Evolutionary conservation across 2,797 vertebrate genomes (phyloP), one percentile per base, ranked within the genome.

Genomic region (Ctenosaura bakeri): DNA sequence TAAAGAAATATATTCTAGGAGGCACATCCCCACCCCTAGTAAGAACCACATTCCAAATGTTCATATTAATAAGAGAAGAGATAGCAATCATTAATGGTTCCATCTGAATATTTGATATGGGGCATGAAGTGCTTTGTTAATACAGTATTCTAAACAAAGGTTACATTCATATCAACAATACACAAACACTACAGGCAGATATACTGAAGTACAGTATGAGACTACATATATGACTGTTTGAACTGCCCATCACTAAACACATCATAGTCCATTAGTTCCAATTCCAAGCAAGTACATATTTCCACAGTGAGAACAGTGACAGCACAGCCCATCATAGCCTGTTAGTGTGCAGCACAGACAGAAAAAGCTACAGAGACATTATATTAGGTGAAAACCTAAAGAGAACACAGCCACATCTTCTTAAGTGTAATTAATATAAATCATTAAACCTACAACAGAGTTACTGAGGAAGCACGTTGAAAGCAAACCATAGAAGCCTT

Each of bases 201-300:
- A 87, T 26, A 14, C 32, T 24, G 14, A 88, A 87, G 50, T 18
- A 83, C 87, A 85, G 2, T 42, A 62, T 77, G 38, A 62, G 22
- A 85, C 59, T 24, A 29, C 52, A 3, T 16, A 12, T 4, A 83
- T 87, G 78, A 62, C 85, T 59, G 66, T 90, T 84, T 62, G 86
- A 89, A 85, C 42, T 2, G 96, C 97, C 97, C 97, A 96, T 97
- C 62, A 97, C 96, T 96, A 97, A 94, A 94, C 4, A 66, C 89
- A 87, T 80, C 85, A 80, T 42, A 0, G 9, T 66, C 71, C 85
- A 95, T 94, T 93, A 96, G 96, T 94, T 91, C 50, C 29, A 6
- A 80, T 52, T 86, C 91, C 87, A 95, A 96, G 96, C 89, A 87
- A 46, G 91, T 64, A 42, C 74, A 93, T 42, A 84, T 84, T 88